A percentile compares a stretch with the other conserved stretches of the same genome.
Conservation (phyloP, 2,113 vertebrate species). For the Tyto alba region DNA sequence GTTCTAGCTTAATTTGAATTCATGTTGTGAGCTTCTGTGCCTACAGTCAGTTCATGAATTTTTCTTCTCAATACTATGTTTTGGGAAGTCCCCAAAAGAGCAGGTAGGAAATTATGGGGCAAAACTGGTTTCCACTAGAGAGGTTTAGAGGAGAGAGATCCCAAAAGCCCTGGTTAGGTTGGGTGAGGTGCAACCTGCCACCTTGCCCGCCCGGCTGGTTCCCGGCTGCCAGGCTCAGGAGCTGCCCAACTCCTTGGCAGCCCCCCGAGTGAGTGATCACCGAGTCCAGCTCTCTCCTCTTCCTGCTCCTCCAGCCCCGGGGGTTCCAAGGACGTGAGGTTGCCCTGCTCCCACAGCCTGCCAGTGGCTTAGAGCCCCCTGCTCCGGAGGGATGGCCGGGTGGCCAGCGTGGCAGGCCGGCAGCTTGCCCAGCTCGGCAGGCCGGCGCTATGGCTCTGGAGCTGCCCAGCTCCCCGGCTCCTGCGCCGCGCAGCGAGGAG, state of each 20-base stretch:
- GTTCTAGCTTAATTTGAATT: slow-evolving; percentile 10
- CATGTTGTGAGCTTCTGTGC: neutral
- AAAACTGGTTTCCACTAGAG: neutral
- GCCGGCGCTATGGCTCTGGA: neutral
- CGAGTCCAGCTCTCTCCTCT: fast-evolving
- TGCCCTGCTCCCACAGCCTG: neutral
- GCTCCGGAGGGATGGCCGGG: neutral
- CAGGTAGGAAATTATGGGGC: neutral
- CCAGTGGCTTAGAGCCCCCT: neutral
- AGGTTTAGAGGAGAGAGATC: neutral
- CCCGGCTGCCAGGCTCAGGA: neutral
- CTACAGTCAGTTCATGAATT: neutral
- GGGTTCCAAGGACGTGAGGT: fast-evolving
- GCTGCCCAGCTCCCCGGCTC: neutral
- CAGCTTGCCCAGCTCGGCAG: too few species aligned
- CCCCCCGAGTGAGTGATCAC: neutral
- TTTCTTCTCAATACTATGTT: neutral
- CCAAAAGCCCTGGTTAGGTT: neutral
- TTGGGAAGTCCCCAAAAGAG: neutral
- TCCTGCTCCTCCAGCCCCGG: fast-evolving
- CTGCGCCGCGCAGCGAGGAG: neutral
- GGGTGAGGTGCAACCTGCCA: neutral
- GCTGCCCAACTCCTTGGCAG: neutral
- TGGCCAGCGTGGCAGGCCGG: neutral
- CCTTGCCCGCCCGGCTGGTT: neutral